Evolutionary conservation across 2,113 vertebrate species (phyloP), one percentile per base, ranked within the genome.

Genomic region (Gallinago undulata): DNA sequence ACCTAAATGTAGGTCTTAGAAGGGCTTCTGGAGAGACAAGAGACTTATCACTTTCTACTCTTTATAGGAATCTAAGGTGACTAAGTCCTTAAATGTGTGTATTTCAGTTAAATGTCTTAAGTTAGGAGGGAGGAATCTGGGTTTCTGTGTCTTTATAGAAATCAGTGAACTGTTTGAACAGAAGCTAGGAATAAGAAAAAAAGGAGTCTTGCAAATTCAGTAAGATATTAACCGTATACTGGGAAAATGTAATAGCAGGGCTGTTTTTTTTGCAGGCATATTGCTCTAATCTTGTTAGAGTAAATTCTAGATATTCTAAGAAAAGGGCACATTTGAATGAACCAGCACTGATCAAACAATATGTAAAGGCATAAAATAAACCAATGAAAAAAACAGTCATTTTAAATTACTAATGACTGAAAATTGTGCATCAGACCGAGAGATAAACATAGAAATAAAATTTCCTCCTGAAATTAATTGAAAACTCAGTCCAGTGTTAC

Each of bases 401-500:
- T 93, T 94, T 64, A 83, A 85, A 72, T 81, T 2, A 81, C n/a
- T 84, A 72, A 70, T 74, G 47, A 53, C 22, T 81, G 28, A 78
- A 93, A 91, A 37, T 35, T 72, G 16, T 64, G 7, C 59, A 79
- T 77, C 57, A 51, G 19, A n/a, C 56, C 56, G n/a, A 83, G 73
- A 56, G 28, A 95, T 72, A 85, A 87, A 70, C 64, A 77, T 35
- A 57, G 15, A 80, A 95, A 94, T 89, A 92, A 95, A 85, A 69
- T 69, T 72, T 85, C 23, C 23, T 24, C 77, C 35, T 60, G 19
- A 92, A 94, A 95, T 89, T 85, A 92, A 92, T 60, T 80, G 85
- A 89, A 93, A 95, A 79, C 31, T 72, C 16, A 2, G 63, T 91
- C 92, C 33, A 63, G 16, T 78, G 5, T 88, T 66, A 74, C 41